Evolutionary conservation across 2,113 vertebrate genomes (phyloP).

Genomic region (Loxodonta africana): DNA sequence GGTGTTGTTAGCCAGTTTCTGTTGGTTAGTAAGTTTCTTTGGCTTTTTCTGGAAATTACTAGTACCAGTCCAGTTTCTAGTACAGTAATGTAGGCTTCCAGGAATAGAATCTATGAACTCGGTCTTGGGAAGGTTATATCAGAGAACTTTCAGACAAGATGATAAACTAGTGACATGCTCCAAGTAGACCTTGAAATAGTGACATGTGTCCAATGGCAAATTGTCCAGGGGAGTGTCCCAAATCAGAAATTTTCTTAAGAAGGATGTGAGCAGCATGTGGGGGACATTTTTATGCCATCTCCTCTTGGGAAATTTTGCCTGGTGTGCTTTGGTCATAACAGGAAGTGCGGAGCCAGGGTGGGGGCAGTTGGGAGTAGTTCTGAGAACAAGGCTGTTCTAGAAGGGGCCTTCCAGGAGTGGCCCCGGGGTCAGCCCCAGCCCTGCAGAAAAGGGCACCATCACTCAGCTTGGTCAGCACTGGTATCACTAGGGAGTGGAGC

Average conservation of each 20-base stretch:
- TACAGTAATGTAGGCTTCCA: background rate
- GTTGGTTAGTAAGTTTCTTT: background rate
- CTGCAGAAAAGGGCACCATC: too few species aligned
- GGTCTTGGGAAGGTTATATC: background rate
- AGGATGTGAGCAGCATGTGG: too few species aligned
- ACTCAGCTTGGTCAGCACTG: background rate
- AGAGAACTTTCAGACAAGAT: background rate
- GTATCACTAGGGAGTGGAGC: accelerated
- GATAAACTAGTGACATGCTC: background rate
- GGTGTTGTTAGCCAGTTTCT: background rate
- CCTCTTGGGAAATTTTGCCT: background rate
- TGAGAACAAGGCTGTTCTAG: background rate
- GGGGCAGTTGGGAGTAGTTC: too few species aligned
- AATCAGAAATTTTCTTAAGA: background rate
- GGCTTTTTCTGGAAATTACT: background rate
- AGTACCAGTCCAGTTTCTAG: too few species aligned
- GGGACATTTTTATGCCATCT: background rate
- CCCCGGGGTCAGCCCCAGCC: background rate
- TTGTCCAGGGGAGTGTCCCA: background rate
- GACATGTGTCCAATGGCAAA: accelerated
- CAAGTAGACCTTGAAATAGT: background rate
- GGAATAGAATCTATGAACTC: background rate
- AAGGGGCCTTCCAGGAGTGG: background rate
- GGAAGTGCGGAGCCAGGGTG: background rate
- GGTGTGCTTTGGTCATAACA: background rate